phyloP scores from a whole-genome alignment of 2,888 invertebrate genomes.

The Hypomecis punctinalis region DNA sequence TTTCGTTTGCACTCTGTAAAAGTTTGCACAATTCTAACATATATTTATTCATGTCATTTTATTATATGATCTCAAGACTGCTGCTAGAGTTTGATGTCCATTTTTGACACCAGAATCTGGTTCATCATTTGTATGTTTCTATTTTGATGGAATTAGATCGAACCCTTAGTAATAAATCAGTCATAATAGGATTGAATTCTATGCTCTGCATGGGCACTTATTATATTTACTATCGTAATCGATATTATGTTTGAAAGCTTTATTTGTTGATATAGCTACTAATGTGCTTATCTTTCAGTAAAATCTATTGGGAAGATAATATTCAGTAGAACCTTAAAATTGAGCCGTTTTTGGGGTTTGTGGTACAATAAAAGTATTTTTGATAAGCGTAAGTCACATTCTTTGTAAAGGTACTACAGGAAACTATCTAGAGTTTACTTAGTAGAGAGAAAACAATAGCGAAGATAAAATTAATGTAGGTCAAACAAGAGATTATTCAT shows the following conservation, averaged over 20 bases:
- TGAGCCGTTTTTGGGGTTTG: too few species aligned
- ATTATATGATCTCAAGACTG: not conserved
- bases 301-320: too few species aligned
- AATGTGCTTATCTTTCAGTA: too few species aligned
- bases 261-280: too few species aligned
- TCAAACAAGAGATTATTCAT: slow-evolving; percentile 11
- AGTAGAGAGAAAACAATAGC: not conserved
- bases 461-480: slow-evolving; percentile 11
- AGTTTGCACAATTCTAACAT: slow-evolving; percentile 2
- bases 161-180: too few species aligned
- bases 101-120: not conserved
- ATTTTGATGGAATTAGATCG: too few species aligned
- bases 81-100: not conserved
- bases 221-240: too few species aligned
- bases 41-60: not conserved
- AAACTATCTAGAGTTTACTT: not conserved
- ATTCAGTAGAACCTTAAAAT: too few species aligned
- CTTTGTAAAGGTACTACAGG: not conserved
- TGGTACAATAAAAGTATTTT: too few species aligned
- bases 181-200: too few species aligned
- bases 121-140: not conserved
- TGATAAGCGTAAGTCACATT: not conserved
- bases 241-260: too few species aligned
- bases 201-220: too few species aligned
- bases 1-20: not conserved